Conservation (phyloP, 2,888 invertebrate genomes). For the Xestia sexstrigata region DNA sequence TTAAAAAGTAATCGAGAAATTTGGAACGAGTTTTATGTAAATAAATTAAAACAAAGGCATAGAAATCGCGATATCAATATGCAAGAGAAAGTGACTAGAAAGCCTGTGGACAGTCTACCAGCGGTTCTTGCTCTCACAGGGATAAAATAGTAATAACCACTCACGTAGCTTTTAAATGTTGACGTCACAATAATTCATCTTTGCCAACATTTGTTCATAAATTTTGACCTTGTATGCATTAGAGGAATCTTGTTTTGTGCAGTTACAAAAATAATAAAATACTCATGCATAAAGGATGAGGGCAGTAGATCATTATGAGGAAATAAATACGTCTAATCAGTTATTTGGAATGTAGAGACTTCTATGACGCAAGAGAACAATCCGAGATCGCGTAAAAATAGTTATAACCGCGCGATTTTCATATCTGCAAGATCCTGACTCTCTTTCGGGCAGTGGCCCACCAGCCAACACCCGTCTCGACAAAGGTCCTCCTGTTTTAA, state of each 20-base stretch:
- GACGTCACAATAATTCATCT: not conserved
- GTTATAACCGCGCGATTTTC: not conserved
- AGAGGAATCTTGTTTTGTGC: not conserved
- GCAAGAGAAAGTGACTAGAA: not conserved
- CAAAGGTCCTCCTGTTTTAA: not conserved
- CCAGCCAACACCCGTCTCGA: not conserved
- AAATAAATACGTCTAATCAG: not conserved
- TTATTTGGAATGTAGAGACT: not conserved
- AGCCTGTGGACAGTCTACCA: not conserved
- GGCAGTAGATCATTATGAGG: not conserved
- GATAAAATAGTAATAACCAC: not conserved
- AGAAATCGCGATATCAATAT: not conserved
- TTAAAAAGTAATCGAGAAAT: conserved; percentile 6
- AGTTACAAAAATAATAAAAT: not conserved
- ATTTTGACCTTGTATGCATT: not conserved
- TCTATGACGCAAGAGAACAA: not conserved
- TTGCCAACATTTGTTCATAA: not conserved
- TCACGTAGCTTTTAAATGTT: not conserved
- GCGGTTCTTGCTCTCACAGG: not conserved
- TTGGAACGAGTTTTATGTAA: not conserved
- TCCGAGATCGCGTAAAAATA: not conserved
- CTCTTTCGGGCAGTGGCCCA: not conserved
- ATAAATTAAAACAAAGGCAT: not conserved
- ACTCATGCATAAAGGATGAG: too few species aligned
- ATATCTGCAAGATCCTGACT: not conserved